Conservation (phyloP, 2,888 invertebrate species). For the Caenorhabditis zanzibari region DNA sequence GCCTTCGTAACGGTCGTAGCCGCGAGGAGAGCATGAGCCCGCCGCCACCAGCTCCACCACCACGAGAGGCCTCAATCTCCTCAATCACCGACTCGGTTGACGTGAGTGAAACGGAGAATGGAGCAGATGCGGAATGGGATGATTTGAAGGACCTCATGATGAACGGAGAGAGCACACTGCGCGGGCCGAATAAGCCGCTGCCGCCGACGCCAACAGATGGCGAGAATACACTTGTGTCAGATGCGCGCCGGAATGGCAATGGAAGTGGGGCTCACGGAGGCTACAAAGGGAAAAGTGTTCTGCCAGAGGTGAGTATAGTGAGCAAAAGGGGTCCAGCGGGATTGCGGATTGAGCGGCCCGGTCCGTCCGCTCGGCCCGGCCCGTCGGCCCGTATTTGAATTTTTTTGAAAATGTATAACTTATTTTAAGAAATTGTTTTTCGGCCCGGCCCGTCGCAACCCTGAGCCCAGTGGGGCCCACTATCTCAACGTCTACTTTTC, state of each 20-base stretch:
- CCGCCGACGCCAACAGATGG: constrained; percentile 94
- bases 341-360: no score
- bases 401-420: no score
- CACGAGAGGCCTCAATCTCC: constrained; percentile 81
- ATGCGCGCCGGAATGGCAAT: constrained; percentile 66
- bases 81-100: constrained; percentile 63
- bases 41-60: constrained; percentile 83
- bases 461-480: no score
- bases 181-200: constrained; percentile 91
- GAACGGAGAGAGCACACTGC: constrained; percentile 76
- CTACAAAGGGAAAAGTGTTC: constrained; percentile 77
- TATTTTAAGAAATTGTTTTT: no score
- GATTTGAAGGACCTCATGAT: constrained; percentile 59
- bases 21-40: constrained; percentile 75
- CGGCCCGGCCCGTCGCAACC: no score
- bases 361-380: no score
- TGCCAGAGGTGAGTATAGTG: constrained; percentile 77
- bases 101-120: constrained; percentile 52
- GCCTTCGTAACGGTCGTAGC: constrained; percentile 58
- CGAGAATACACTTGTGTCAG: constrained; percentile 69
- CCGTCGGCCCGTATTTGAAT: no score
- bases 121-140: constrained; percentile 56
- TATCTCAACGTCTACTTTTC: no score
- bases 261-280: constrained; percentile 67
- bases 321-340: no score